A percentile compares a stretch with the other conserved stretches of the same genome.
Conservation (phyloP, 2,113 vertebrate genomes). For the Campylorhamphus procurvoides region DNA sequence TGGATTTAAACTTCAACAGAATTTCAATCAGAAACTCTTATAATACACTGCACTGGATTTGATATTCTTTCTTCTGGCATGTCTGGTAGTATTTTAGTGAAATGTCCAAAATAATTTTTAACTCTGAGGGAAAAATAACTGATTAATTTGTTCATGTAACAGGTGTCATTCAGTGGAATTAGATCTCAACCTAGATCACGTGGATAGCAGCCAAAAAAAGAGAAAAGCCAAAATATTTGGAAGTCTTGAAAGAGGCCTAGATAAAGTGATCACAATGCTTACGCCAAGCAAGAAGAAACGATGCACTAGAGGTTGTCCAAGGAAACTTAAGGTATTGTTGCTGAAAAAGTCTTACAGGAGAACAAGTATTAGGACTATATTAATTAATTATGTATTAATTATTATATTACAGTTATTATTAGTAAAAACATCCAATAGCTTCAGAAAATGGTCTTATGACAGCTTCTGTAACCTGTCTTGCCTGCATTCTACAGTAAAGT, state of each 20-base stretch:
- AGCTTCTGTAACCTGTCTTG: not conserved
- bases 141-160: not conserved
- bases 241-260: slow-evolving; percentile 90
- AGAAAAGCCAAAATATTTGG: slow-evolving; percentile 88
- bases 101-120: not conserved
- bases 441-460: not conserved
- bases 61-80: not conserved
- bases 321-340: slow-evolving; percentile 84
- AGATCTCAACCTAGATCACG: slow-evolving; percentile 68
- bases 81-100: not conserved
- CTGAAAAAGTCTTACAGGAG: not conserved
- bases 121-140: not conserved
- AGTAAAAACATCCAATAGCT: not conserved
- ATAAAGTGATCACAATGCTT: slow-evolving; percentile 94
- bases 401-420: not conserved
- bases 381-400: not conserved
- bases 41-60: not conserved
- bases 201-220: slow-evolving; percentile 85
- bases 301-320: slow-evolving; percentile 76
- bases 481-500: not conserved
- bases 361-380: not conserved
- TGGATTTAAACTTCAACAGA: not conserved
- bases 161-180: slow-evolving; percentile 88
- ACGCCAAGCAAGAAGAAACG: slow-evolving; percentile 87
- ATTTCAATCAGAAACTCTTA: not conserved